Evolutionary conservation across 2,113 vertebrate species (phyloP).

Genomic region (Canis aureus): DNA sequence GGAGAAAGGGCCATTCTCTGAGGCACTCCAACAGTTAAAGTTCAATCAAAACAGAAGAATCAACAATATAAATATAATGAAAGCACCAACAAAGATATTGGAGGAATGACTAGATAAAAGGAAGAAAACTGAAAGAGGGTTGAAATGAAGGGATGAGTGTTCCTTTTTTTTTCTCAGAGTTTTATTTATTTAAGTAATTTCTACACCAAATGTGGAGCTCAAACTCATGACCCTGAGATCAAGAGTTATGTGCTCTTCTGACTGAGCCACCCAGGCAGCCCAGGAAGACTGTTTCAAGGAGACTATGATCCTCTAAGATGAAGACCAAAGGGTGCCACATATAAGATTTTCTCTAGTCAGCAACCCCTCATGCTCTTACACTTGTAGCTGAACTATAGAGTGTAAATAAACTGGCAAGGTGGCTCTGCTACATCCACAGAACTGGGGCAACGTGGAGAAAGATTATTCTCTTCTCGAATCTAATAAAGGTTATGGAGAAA

Average conservation of each 20-base stretch:
- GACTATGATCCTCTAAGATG: not conserved
- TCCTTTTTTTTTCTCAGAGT: not conserved
- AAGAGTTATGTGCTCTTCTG: not conserved
- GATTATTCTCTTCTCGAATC: constrained; percentile 51
- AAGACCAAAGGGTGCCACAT: not conserved
- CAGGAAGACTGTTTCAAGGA: constrained; percentile 1
- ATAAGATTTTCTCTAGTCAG: not conserved
- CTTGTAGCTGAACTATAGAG: not conserved
- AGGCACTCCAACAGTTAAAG: not conserved
- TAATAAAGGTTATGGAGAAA: constrained; percentile 54
- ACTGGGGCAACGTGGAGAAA: not conserved
- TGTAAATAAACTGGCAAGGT: not conserved
- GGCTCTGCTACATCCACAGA: not conserved
- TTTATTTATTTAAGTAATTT: not conserved
- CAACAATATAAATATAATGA: not conserved
- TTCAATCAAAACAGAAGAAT: not conserved
- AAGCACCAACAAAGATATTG: not conserved
- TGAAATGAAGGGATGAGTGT: not conserved
- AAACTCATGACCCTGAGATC: not conserved
- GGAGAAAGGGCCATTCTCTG: not conserved
- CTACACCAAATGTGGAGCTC: not conserved
- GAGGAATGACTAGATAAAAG: not conserved
- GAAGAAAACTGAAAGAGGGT: not conserved
- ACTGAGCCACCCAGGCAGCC: not conserved
- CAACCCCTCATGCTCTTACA: not conserved